Evolutionary conservation across 2,797 vertebrate genomes (phyloP), one percentile per base, ranked within the genome.

Genomic region (Trematomus bernacchii): DNA sequence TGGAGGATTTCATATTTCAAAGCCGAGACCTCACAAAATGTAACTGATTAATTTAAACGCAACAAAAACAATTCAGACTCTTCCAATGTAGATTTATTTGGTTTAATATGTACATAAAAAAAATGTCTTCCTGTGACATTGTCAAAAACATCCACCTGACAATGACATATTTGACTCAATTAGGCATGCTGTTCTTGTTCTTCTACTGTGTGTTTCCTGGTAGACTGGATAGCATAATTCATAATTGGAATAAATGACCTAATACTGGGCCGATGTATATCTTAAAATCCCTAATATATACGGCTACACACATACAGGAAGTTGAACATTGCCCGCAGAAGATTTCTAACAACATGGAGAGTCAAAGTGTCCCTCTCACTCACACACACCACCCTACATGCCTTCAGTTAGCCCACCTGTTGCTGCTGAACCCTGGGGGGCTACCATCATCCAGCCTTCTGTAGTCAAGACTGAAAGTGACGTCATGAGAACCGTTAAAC

Each of bases 381-480:
- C 50, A 78, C 46, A 64, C 46, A 64, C 60, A 86, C 73, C 84
- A 50, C 71, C 85, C 88, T 89, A 66, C 66, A 77, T 77, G 58
- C 58, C 78, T 70, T 85, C 73, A 69, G 73, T 86, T 80, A 82
- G 91, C 93, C 93, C 94, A 96, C 95, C 95, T 96, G 95, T 94
- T 94, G 93, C 91, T 94, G 94, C 81, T 0, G 92, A 88, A 93
- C 92, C 91, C 93, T 54, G 94, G 92, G 77, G 85, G 68, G 90
- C 93, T 94, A 93, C 94, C 94, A 79, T 96, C 95, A 89, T 96
- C 95, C 93, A 94, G 91, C 93, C 93, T 94, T 91, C 95, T 92
- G 94, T 91, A 92, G 92, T 96, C 95, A 91, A 95, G 91, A 94
- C 95, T 96, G 94, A 93, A 96, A 96, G 90, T 95, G 92, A 96